Evolutionary conservation across 2,888 invertebrate genomes (phyloP).

Genomic region (Eupithecia insigniata): DNA sequence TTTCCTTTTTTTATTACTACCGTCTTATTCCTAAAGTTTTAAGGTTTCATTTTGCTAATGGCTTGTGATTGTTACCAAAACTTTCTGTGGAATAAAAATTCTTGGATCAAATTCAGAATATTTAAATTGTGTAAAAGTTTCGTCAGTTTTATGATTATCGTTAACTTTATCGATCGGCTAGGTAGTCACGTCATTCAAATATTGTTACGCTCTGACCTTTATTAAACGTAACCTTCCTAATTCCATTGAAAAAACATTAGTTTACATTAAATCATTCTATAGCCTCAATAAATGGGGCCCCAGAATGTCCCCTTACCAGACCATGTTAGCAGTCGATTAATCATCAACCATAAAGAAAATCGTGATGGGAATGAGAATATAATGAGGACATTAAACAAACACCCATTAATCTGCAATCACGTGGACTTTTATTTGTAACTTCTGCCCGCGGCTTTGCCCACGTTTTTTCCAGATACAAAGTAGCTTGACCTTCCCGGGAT

Average conservation of each 20-base stretch:
- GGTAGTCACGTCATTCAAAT: not conserved
- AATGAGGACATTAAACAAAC: conserved; percentile 3
- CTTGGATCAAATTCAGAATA: conserved; percentile 4
- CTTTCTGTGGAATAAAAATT: conserved; percentile 9
- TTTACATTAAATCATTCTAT: not conserved
- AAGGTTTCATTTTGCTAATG: conserved; percentile 22
- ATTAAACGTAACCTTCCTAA: not conserved
- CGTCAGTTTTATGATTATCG: not conserved
- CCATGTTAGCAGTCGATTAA: conserved; percentile 47
- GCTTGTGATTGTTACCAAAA: conserved; percentile 11
- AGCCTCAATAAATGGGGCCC: conserved; percentile 43
- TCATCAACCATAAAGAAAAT: conserved; percentile 40
- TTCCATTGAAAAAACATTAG: not conserved
- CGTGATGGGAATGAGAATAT: conserved; percentile 43
- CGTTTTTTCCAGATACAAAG: not conserved
- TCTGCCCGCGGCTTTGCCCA: not conserved
- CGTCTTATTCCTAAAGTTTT: conserved; percentile 28
- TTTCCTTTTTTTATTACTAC: conserved; percentile 26
- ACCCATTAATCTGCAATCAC: not conserved
- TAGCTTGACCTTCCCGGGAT: not conserved
- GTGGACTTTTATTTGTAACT: not conserved
- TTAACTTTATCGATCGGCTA: not conserved
- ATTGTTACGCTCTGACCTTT: conserved; percentile 1
- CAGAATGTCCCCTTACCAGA: conserved; percentile 45
- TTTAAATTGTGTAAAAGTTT: not conserved